Conservation (phyloP, 2,888 invertebrate species). For the Drosophila borborema region DNA sequence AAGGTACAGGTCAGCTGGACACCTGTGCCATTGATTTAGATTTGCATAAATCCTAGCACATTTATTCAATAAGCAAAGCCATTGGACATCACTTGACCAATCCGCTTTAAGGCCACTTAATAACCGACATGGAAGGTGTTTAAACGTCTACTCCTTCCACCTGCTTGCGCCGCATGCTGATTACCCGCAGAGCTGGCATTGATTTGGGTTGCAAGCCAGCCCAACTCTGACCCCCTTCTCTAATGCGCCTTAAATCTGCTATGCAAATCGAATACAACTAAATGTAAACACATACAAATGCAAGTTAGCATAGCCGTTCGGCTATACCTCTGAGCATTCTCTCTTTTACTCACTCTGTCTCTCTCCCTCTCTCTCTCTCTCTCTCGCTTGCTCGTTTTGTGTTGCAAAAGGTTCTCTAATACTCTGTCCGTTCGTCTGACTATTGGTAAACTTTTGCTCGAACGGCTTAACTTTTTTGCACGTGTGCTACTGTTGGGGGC, state of each 20-base stretch:
- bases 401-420: conserved; percentile 72
- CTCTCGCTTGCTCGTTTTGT: conserved; percentile 41
- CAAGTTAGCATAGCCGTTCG: conserved; percentile 37
- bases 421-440: conserved; percentile 37
- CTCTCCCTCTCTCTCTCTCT: background rate
- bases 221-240: background rate
- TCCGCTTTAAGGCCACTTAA: conserved; percentile 79
- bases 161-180: conserved; percentile 28
- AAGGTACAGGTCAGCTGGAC: background rate
- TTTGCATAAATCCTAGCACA: conserved; percentile 74
- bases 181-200: conserved; percentile 68
- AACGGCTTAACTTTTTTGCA: conserved; percentile 76
- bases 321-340: conserved; percentile 24
- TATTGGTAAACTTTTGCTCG: conserved; percentile 63
- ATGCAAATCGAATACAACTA: conserved; percentile 79
- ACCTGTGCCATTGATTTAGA: conserved; percentile 26
- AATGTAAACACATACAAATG: conserved; percentile 77
- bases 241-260: conserved; percentile 50
- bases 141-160: conserved; percentile 24
- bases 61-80: conserved; percentile 70
- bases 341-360: background rate
- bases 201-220: conserved; percentile 60
- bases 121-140: conserved; percentile 63
- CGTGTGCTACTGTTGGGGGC: conserved; percentile 60
- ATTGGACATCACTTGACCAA: conserved; percentile 43